Evolutionary conservation across 2,113 vertebrate species (phyloP).

Genomic region (Corythaixoides concolor): DNA sequence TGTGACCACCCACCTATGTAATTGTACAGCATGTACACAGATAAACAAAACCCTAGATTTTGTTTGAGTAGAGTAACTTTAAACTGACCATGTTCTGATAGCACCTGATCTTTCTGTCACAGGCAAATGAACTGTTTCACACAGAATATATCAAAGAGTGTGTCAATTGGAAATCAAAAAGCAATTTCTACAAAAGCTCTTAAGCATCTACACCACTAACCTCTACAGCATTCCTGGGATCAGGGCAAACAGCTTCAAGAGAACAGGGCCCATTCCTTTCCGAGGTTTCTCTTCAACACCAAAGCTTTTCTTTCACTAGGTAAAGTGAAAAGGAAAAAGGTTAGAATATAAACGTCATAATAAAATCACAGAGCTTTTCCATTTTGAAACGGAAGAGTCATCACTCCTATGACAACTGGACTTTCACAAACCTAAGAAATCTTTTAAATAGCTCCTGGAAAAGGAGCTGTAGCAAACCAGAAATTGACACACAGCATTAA

Average conservation of each 20-base stretch:
- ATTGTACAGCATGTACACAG: background rate
- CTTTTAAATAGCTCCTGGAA: background rate
- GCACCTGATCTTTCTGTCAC: background rate
- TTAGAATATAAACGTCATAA: conserved; percentile 13
- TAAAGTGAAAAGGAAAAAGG: conserved; percentile 4
- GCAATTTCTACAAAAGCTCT: conserved; percentile 2
- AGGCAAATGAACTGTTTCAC: background rate
- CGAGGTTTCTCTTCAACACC: conserved; percentile 11
- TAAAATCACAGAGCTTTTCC: background rate
- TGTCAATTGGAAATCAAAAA: conserved; percentile 14
- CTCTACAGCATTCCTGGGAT: conserved; percentile 57
- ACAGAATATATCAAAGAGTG: background rate
- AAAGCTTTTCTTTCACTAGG: conserved; percentile 28
- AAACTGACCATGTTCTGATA: background rate
- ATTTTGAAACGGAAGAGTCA: background rate
- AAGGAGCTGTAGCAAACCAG: background rate
- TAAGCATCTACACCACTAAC: conserved; percentile 12
- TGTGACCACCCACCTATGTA: background rate
- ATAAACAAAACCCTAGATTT: background rate
- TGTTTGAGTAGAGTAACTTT: background rate
- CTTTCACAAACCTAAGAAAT: background rate
- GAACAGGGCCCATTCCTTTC: conserved; percentile 47
- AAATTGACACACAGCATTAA: background rate
- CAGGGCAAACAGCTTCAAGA: conserved; percentile 38
- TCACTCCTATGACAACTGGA: background rate